Evolutionary conservation across 2,113 vertebrate genomes (phyloP).

Genomic region (Gallinago media): DNA sequence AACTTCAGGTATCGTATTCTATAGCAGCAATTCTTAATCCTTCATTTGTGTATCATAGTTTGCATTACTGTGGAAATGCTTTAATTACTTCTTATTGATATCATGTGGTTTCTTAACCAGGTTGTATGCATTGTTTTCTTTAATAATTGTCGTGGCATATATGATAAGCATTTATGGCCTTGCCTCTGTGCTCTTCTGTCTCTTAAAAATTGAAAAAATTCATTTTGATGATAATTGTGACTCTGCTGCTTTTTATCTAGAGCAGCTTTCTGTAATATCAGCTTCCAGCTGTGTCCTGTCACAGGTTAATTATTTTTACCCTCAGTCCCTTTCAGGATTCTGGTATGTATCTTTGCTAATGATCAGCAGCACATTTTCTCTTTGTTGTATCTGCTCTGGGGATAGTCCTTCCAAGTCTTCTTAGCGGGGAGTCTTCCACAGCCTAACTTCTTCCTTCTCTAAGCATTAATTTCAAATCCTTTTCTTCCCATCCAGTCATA

Average conservation of each 20-base stretch:
- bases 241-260: background rate
- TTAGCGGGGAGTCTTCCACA: background rate
- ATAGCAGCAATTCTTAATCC: background rate
- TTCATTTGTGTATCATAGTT: background rate
- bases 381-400: constrained; percentile 11
- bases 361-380: rapidly evolving
- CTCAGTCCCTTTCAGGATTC: background rate
- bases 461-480: constrained; percentile 13
- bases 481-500: constrained; percentile 1
- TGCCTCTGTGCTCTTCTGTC: background rate
- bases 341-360: background rate
- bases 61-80: background rate
- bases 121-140: background rate
- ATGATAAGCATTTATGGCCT: background rate
- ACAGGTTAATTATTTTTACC: constrained; percentile 19
- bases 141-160: background rate
- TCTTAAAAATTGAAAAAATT: background rate
- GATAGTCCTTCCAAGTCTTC: background rate
- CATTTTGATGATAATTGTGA: background rate
- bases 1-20: background rate
- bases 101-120: background rate
- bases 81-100: background rate
- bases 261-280: background rate
- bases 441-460: background rate
- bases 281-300: constrained; percentile 24